phyloP scores from a whole-genome alignment of 2,113 vertebrate genomes.

The Rhabdornis inornatus region DNA sequence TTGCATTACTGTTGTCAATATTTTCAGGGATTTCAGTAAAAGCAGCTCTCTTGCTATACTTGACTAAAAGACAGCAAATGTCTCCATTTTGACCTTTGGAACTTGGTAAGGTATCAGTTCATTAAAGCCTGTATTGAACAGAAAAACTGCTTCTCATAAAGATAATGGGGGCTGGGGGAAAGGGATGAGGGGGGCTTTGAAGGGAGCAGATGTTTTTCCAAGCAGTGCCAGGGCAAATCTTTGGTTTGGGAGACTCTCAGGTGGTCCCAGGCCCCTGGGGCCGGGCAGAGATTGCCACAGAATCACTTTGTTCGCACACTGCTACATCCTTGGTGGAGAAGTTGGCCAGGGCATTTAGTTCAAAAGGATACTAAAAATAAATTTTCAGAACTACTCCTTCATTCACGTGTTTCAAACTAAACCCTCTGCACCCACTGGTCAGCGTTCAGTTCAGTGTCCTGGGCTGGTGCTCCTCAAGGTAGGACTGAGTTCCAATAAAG shows the following conservation, averaged over 20 bases:
- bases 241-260: slow-evolving; percentile 89
- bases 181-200: slow-evolving; percentile 30
- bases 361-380: slow-evolving; percentile 25
- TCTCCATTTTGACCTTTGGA: slow-evolving; percentile 88
- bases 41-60: slow-evolving; percentile 76
- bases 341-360: slow-evolving; percentile 63
- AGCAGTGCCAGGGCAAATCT: slow-evolving; percentile 88
- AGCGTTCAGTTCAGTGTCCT: slow-evolving; percentile 48
- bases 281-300: slow-evolving; percentile 62
- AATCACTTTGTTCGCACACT: slow-evolving; percentile 69
- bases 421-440: slow-evolving; percentile 48
- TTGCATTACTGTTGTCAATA: slow-evolving; percentile 73
- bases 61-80: slow-evolving; percentile 79
- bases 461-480: slow-evolving; percentile 67
- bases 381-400: slow-evolving; percentile 70
- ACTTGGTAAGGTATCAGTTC: slow-evolving; percentile 71
- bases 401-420: slow-evolving; percentile 65
- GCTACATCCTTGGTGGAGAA: slow-evolving; percentile 77
- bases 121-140: slow-evolving; percentile 77
- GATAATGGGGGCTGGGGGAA: slow-evolving; percentile 36
- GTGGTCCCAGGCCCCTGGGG: slow-evolving; percentile 67
- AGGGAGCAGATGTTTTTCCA: slow-evolving; percentile 61
- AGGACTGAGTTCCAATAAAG: slow-evolving; percentile 65
- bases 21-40: slow-evolving; percentile 77
- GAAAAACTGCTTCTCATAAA: slow-evolving; percentile 79